These are phyloP conservation scores for Rallus crepitans DNA, from an alignment of 2,797 vertebrate genomes.

Conservation along the genomic window DNA sequence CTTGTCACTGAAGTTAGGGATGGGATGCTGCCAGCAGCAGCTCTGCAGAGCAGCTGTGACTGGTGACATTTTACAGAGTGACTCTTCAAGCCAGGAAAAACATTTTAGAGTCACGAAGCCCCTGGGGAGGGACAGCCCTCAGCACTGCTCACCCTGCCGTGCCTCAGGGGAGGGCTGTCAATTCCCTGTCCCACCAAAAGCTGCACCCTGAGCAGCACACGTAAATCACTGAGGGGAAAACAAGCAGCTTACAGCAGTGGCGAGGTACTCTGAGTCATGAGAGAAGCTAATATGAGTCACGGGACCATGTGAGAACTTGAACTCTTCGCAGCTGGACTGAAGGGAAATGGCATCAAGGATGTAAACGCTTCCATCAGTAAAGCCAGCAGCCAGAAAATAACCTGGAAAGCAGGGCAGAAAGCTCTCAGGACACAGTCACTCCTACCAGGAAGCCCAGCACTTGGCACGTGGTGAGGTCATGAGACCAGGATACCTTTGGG, in stretches of 20 bases:
- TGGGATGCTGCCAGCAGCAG: not conserved
- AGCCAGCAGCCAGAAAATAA: slow-evolving; percentile 86
- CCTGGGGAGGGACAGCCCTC: not conserved
- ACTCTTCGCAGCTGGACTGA: slow-evolving; percentile 77
- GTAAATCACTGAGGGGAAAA: not conserved
- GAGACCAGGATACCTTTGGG: slow-evolving; percentile 82
- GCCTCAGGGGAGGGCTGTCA: not conserved
- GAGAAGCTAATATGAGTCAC: slow-evolving; percentile 92
- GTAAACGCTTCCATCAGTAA: slow-evolving; percentile 86
- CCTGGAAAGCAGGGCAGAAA: slow-evolving; percentile 78
- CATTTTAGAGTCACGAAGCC: not conserved
- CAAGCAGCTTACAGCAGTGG: slow-evolving; percentile 87
- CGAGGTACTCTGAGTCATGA: slow-evolving; percentile 88
- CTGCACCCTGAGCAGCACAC: rapidly evolving
- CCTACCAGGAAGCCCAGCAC: not conserved
- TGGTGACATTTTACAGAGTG: not conserved
- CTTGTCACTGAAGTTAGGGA: not conserved
- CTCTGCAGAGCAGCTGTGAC: not conserved
- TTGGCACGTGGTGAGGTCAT: not conserved
- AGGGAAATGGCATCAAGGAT: slow-evolving; percentile 87
- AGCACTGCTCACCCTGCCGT: rapidly evolving
- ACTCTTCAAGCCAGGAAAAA: slow-evolving; percentile 10
- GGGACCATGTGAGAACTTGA: slow-evolving; percentile 80
- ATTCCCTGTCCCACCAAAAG: not conserved
- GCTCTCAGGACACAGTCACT: rapidly evolving